Evolutionary conservation across 2,888 invertebrate genomes (phyloP).

Genomic region (Leptinotarsa rubiginosa): DNA sequence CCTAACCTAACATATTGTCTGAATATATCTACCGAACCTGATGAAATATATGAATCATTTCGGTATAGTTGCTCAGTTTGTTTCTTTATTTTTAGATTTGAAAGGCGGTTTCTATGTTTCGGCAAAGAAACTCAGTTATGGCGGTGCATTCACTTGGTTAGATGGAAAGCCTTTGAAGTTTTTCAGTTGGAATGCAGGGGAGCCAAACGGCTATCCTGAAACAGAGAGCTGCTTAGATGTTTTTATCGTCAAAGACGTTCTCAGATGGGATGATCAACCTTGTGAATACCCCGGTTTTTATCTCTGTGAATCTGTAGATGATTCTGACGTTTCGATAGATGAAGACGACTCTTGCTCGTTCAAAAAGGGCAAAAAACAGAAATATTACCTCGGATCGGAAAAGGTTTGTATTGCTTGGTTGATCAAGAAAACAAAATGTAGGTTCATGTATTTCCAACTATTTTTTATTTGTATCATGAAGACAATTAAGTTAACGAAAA

Average conservation of each 20-base stretch:
- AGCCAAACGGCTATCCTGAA: constrained; percentile 29
- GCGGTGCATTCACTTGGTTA: constrained; percentile 21
- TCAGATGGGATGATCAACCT: constrained; percentile 34
- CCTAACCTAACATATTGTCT: too few species aligned
- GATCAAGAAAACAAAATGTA: too few species aligned
- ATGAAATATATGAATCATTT: too few species aligned
- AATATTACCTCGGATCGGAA: background rate
- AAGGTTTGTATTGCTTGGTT: background rate
- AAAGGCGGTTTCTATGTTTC: background rate
- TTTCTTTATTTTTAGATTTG: background rate
- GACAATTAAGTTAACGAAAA: too few species aligned
- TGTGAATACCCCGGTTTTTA: constrained; percentile 26
- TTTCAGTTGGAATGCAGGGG: constrained; percentile 24
- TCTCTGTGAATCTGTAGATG: constrained; percentile 26
- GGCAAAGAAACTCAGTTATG: constrained; percentile 5
- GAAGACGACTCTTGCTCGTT: background rate
- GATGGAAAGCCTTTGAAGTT: background rate
- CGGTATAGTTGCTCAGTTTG: too few species aligned
- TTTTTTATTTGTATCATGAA: too few species aligned
- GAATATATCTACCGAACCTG: too few species aligned
- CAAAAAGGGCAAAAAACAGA: background rate
- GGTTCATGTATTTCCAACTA: too few species aligned
- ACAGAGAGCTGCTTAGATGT: constrained; percentile 33
- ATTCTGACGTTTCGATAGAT: background rate
- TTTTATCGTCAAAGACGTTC: background rate